A percentile compares a stretch with the other conserved stretches of the same genome.
phyloP scores from a whole-genome alignment of 2,113 vertebrate species.

The Lanius collurio region DNA sequence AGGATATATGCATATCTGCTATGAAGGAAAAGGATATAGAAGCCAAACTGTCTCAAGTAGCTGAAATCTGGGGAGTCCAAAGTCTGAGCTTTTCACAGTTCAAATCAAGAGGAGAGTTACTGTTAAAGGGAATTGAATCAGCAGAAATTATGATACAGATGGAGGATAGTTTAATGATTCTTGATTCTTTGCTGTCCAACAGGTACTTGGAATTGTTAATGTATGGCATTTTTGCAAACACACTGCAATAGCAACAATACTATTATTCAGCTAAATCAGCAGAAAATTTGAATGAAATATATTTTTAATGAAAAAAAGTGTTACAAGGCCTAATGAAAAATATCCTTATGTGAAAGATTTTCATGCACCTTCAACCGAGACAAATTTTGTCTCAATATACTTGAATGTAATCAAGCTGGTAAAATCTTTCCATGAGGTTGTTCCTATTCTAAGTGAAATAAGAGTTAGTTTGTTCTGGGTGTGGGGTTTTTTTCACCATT shows the following conservation, averaged over 20 bases:
- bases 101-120: slow-evolving; percentile 76
- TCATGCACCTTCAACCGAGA: background rate
- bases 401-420: background rate
- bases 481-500: accelerated
- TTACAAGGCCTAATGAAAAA: background rate
- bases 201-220: slow-evolving; percentile 64
- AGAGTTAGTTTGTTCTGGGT: background rate
- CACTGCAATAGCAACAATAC: background rate
- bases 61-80: slow-evolving; percentile 74
- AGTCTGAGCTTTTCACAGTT: slow-evolving; percentile 72
- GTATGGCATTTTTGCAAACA: background rate
- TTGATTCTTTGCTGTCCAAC: slow-evolving; percentile 77
- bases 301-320: background rate
- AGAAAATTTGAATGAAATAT: background rate
- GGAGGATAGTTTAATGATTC: slow-evolving; percentile 80
- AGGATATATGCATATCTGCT: slow-evolving; percentile 83
- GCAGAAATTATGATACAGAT: slow-evolving; percentile 74
- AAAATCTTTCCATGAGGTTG: background rate
- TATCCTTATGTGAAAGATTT: background rate
- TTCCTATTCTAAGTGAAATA: background rate
- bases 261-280: background rate
- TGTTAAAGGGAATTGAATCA: slow-evolving; percentile 74
- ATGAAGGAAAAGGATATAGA: slow-evolving; percentile 83
- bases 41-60: slow-evolving; percentile 72
- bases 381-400: background rate